Evolutionary conservation across 2,113 vertebrate species (phyloP).

Genomic region (Meriones unguiculatus): DNA sequence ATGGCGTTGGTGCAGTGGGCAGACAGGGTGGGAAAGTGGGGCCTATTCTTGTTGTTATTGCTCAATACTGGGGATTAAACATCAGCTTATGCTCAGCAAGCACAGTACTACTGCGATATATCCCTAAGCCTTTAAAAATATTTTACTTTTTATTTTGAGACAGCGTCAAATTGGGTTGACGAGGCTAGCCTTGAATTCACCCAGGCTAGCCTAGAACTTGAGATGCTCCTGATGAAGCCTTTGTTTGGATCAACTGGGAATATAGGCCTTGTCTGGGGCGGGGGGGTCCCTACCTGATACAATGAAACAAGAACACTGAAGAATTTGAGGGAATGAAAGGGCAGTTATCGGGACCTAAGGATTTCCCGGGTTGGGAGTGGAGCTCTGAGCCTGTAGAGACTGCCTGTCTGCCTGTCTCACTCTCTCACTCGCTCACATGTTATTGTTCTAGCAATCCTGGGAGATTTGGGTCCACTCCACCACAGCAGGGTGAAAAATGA

Average conservation of each 20-base stretch:
- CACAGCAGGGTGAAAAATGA: not conserved
- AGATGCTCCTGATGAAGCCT: not conserved
- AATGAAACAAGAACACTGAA: not conserved
- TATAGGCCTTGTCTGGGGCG: not conserved
- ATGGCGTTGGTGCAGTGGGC: not conserved
- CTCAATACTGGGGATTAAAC: not conserved
- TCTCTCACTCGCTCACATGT: not conserved
- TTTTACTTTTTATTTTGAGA: not conserved
- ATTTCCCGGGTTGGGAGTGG: not conserved
- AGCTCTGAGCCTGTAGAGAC: not conserved
- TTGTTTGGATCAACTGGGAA: not conserved
- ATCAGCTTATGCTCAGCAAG: not conserved
- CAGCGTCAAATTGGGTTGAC: too few species aligned
- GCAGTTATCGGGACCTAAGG: not conserved
- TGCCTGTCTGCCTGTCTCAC: not conserved
- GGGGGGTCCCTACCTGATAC: not conserved
- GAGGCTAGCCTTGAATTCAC: not conserved
- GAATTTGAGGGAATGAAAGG: slow-evolving; percentile 8
- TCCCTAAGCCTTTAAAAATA: not conserved
- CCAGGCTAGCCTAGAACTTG: not conserved
- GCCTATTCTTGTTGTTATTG: not conserved
- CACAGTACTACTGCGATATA: not conserved
- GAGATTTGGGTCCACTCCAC: not conserved
- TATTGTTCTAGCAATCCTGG: not conserved
- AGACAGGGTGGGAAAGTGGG: not conserved